Evolutionary conservation across 2,797 vertebrate genomes (phyloP).

Genomic region (Cirrhinus mrigala): DNA sequence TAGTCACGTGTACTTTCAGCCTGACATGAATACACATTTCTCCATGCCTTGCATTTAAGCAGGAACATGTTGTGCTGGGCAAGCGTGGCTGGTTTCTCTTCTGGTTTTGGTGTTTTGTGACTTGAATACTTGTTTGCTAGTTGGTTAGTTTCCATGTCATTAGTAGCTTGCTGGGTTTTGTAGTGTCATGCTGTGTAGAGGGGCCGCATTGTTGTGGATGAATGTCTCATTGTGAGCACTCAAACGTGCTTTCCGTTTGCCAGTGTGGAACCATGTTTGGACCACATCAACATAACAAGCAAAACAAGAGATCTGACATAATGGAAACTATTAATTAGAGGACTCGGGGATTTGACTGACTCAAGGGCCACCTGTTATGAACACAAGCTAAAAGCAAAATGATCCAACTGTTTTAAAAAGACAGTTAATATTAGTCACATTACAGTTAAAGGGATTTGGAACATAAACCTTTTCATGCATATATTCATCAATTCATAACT

Average conservation of each 20-base stretch:
- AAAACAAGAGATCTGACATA: slow-evolving; percentile 12
- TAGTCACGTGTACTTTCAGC: slow-evolving; percentile 46
- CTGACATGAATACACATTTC: slow-evolving; percentile 16
- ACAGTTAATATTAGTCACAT: not conserved
- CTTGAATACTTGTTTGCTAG: slow-evolving; percentile 73
- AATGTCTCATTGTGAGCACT: slow-evolving; percentile 65
- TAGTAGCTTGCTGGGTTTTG: slow-evolving; percentile 67
- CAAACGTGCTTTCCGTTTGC: slow-evolving; percentile 63
- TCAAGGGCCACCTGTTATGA: not conserved
- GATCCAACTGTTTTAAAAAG: not conserved
- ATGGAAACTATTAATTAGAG: slow-evolving; percentile 11
- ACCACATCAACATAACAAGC: slow-evolving; percentile 13
- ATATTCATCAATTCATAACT: not conserved
- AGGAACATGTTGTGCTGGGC: slow-evolving; percentile 64
- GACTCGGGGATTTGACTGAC: not conserved
- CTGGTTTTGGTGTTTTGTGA: slow-evolving; percentile 66
- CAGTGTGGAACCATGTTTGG: slow-evolving; percentile 51
- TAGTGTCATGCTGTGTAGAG: slow-evolving; percentile 64
- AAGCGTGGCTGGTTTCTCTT: slow-evolving; percentile 60
- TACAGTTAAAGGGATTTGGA: not conserved
- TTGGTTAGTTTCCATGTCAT: slow-evolving; percentile 76
- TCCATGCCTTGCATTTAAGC: slow-evolving; percentile 33
- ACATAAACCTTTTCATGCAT: not conserved
- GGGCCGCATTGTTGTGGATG: slow-evolving; percentile 65
- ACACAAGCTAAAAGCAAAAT: not conserved